Conservation (phyloP, 2,888 invertebrate genomes). For the Dimorphilus gyrociliatus region DNA sequence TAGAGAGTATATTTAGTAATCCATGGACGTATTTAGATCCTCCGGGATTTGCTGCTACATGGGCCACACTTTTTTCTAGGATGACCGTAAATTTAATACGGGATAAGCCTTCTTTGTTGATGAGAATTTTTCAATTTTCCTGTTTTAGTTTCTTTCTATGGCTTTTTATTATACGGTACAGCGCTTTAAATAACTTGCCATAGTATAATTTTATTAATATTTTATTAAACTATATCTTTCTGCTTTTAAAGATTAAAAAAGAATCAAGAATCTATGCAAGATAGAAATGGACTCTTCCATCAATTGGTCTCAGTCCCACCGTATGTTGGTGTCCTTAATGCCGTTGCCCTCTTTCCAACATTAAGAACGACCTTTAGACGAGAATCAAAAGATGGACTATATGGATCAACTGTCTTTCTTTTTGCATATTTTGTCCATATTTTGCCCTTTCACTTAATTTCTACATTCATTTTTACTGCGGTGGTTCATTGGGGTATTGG, state of each 20-base stretch:
- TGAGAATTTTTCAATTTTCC: conserved; percentile 15
- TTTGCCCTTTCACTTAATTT: conserved; percentile 16
- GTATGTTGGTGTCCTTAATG: conserved; percentile 17
- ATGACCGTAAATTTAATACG: conserved; percentile 20
- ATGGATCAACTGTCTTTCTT: conserved; percentile 17
- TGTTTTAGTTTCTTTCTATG: conserved; percentile 19
- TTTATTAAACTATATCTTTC: too few species aligned
- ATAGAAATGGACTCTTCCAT: conserved; percentile 21
- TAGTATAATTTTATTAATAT: too few species aligned
- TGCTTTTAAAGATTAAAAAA: conserved; percentile 16
- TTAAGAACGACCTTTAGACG: conserved; percentile 20
- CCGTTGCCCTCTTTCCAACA: conserved; percentile 17
- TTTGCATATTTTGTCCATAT: conserved; percentile 20
- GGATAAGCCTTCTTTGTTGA: conserved; percentile 16
- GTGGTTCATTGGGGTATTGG: conserved; percentile 21
- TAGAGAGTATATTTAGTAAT: too few species aligned
- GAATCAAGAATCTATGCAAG: conserved; percentile 20
- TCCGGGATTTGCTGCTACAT: too few species aligned
- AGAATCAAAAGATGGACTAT: conserved; percentile 22
- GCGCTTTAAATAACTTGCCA: too few species aligned
- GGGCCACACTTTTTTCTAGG: too few species aligned
- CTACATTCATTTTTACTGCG: conserved; percentile 16
- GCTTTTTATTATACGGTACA: too few species aligned
- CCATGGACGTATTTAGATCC: too few species aligned
- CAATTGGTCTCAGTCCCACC: conserved; percentile 19